Evolutionary conservation across 2,113 vertebrate species (phyloP), one percentile per base, ranked within the genome.

Genomic region (Paedocypris sp.): DNA sequence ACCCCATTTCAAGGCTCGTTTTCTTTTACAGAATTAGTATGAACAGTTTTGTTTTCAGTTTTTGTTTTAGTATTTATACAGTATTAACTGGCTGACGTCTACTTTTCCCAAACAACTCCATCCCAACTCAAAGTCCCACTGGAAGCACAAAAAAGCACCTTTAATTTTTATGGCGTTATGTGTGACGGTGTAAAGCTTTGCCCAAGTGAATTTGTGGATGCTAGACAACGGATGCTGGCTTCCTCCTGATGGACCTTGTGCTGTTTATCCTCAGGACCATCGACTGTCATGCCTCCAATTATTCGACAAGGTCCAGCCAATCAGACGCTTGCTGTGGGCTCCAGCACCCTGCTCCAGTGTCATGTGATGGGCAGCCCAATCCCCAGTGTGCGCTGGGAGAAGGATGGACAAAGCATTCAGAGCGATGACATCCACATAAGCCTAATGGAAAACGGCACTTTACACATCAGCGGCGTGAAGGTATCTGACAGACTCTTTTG

Each of bases 371-470:
- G 82, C 1, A 85, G 84, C 15, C 80, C 88, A 8, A 68, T 80
- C 0, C 85, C 87, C 60, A 86, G 61, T 4, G 83, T 91, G 69
- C 85, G 69, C 1, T 95, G 92, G 94, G 85, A 89, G 78, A 98
- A 92, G 71, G 88, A 94, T 0, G 88, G 90, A 26, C 83, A 80
- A 20, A 77, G 66, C 71, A 73, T 97, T 60, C 77, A 78, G 68
- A 84, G 74, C 60, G 83, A 80, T 35, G 82, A 86, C 49, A 72
- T 80, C 25, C 85, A 82, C 1, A 11, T 89, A 77, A 90, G 59
- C 67, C 76, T 92, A 42, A 82, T 92, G 83, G 89, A 91, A 75
- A 94, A 92, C 0, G 88, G 92, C 67, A 94, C 90, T 16, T 76
- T 98, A 70, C 83, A 89, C 82, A 90, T 96, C 68, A 70, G 52